These are phyloP conservation scores for Leucophenga varia DNA, from an alignment of 1,140 invertebrate genomes.

Conservation along the genomic window DNA sequence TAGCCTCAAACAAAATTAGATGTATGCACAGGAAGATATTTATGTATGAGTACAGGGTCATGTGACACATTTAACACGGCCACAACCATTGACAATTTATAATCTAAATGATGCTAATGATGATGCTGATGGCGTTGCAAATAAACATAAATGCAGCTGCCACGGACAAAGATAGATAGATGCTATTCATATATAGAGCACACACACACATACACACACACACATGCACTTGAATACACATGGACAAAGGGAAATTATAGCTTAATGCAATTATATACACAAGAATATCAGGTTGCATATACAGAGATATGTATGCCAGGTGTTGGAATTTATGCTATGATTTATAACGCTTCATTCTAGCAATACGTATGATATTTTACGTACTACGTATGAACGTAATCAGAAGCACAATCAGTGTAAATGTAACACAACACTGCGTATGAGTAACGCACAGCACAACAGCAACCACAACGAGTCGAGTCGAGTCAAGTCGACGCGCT, in stretches of 20 bases:
- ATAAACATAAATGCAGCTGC: slow-evolving; percentile 16
- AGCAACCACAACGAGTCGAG: no score
- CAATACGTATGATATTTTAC: slow-evolving; percentile 15
- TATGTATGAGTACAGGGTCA: not conserved
- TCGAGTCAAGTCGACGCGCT: no score
- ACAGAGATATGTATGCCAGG: slow-evolving; percentile 10
- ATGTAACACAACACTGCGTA: not conserved
- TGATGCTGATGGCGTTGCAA: slow-evolving; percentile 24
- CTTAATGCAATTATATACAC: no score
- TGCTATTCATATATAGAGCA: no score
- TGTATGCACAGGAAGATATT: not conserved
- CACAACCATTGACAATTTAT: slow-evolving; percentile 38
- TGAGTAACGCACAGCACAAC: no score
- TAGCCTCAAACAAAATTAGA: not conserved
- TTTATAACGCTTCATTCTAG: slow-evolving; percentile 11
- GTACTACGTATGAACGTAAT: slow-evolving; percentile 24
- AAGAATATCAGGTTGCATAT: slow-evolving; percentile 27
- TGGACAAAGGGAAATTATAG: slow-evolving; percentile 25
- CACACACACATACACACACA: slow-evolving; percentile 6
- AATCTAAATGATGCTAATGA: slow-evolving; percentile 43
- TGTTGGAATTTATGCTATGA: not conserved
- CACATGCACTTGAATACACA: slow-evolving; percentile 22
- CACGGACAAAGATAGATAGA: no score
- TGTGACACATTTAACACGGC: no score
- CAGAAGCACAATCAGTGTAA: slow-evolving; percentile 18